These are phyloP conservation scores for Nemurella pictetii DNA, from an alignment of 2,888 invertebrate genomes.

Conservation along the genomic window DNA sequence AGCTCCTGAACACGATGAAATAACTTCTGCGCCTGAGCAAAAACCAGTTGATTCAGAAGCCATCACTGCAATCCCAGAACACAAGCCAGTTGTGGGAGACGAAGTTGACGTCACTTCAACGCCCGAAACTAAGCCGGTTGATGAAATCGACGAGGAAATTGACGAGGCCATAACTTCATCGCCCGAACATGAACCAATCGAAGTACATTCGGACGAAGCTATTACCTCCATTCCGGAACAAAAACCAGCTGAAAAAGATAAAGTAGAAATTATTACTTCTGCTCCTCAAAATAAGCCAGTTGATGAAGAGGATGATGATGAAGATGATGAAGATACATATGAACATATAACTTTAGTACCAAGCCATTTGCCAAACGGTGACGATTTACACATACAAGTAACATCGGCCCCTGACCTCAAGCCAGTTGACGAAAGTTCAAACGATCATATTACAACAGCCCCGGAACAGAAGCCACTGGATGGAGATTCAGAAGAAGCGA, in stretches of 20 bases:
- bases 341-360: too few species aligned
- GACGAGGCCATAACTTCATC: too few species aligned
- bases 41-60: not conserved
- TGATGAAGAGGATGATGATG: constrained; percentile 28
- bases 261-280: too few species aligned
- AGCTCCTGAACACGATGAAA: constrained; percentile 24
- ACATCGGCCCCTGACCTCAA: constrained; percentile 49
- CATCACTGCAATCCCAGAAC: not conserved
- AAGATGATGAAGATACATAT: constrained; percentile 36
- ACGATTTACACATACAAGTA: too few species aligned
- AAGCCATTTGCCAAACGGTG: too few species aligned
- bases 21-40: too few species aligned
- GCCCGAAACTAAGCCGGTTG: not conserved
- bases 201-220: not conserved
- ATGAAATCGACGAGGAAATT: not conserved
- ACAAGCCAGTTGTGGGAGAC: constrained; percentile 15
- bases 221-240: constrained; percentile 21
- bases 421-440: not conserved
- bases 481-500: too few species aligned
- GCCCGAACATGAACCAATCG: not conserved
- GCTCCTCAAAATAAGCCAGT: constrained; percentile 35
- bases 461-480: constrained; percentile 36
- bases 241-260: constrained; percentile 20
- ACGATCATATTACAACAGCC: constrained; percentile 19
- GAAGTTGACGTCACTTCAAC: too few species aligned